Base-by-base conservation (phyloP, 2,113 vertebrate species). In the Gadus chalcogrammus region DNA sequence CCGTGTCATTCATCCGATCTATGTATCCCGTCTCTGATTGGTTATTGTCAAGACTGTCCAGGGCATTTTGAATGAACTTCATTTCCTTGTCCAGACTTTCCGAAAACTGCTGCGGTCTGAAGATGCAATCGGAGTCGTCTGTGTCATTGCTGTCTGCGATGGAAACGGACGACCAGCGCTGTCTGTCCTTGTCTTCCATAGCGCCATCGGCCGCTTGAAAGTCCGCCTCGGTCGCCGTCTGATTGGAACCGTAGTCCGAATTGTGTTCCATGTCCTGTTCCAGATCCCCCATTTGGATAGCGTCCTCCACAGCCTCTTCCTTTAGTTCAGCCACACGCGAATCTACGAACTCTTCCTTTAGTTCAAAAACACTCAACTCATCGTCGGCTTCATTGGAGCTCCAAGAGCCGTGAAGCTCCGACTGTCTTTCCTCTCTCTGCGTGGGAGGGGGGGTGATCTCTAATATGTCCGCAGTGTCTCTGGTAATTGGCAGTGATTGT, bases 41-140 rank as follows among this genome's bases (percentile, higher is more conserved):
- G 5, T 68, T 64, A 5, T 64, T 56, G 6, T 88, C 82, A 1
- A 87, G 77, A 20, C 84, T 82, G 52, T 85, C 84, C 75, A 90
- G 67, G 0, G 88, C 84, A 1, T 90, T 88, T 63, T 89, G 87
- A 69, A 90, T 87, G 8, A 89, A 80, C 27, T 84, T 72, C 55
- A 90, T 79, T 28, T 90, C 85, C 0, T 81, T 84, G 69, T 91
- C 85, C 24, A 85, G 59, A 18, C 68, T 77, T 52, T 79, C 83
- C 0, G 80, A 64, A 24, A 71, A 65, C 56, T 82, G 85, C 68
- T 87, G 84, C 0, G 87, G 67, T 42, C 85, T 82, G 0, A 84
- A 75, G 12, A 86, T 73, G 67, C 89, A 90, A 77, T 90, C 87
- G 0, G 84, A 79, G 72, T 84, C 82, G 1, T 85, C 85, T 0